phyloP scores from a whole-genome alignment of 2,888 invertebrate genomes.

The Penaeus monodon region DNA sequence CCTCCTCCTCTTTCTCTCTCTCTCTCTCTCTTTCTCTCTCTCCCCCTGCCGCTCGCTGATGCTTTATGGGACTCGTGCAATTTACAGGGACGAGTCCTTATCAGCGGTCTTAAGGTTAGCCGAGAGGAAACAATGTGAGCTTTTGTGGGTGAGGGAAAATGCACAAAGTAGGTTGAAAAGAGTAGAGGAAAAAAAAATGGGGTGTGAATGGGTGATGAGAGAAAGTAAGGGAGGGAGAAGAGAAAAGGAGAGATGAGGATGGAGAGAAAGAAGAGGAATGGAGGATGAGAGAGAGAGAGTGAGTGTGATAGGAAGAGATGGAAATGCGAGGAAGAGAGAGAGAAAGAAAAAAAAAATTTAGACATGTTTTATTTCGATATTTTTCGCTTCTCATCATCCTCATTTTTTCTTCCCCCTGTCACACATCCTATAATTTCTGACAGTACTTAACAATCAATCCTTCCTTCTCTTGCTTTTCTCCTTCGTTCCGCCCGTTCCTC shows the following conservation, averaged over 20 bases:
- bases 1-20: too few species aligned
- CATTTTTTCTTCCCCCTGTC: not conserved
- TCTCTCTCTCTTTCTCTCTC: not conserved
- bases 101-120: conserved; percentile 14
- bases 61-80: conserved; percentile 36
- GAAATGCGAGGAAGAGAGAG: not conserved
- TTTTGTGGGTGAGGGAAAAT: too few species aligned
- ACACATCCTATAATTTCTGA: not conserved
- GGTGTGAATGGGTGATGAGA: not conserved
- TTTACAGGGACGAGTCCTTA: conserved; percentile 19
- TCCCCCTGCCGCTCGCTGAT: conserved; percentile 28
- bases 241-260: not conserved
- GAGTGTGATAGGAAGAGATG: not conserved
- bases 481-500: not conserved
- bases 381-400: not conserved
- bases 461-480: conserved; percentile 1
- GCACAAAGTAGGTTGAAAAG: not conserved
- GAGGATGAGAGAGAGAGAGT: not conserved
- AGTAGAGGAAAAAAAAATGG: not conserved
- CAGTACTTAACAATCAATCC: not conserved
- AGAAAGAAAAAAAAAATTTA: not conserved
- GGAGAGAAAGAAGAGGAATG: not conserved
- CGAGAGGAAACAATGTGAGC: conserved; percentile 5
- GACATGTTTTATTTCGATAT: not conserved
- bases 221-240: not conserved